A percentile compares a stretch with the other conserved stretches of the same genome.
phyloP scores from a whole-genome alignment of 1,140 invertebrate species.

The Euglossa dilemma region DNA sequence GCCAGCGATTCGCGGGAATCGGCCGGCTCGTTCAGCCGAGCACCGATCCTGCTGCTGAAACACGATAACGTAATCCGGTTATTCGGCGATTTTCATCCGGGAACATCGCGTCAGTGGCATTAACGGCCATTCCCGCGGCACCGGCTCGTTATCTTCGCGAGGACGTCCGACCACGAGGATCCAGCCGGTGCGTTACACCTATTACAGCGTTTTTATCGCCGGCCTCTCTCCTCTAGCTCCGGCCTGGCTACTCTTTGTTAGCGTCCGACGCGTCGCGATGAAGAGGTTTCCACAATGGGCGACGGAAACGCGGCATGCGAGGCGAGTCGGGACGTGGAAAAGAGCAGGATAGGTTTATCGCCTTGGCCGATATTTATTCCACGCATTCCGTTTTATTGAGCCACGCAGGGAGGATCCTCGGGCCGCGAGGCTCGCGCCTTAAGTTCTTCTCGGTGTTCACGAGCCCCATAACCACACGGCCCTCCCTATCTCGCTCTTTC shows the following conservation, averaged over 20 bases:
- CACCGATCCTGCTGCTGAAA: not conserved
- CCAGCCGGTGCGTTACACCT: conserved; percentile 2
- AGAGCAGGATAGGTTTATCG: conserved; percentile 52
- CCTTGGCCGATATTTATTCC: conserved; percentile 56
- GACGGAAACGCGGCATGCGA: not conserved
- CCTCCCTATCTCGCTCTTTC: conserved; percentile 37
- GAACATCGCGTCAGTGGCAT: conserved; percentile 26
- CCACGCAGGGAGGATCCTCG: not conserved
- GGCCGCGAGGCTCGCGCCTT: conserved; percentile 7
- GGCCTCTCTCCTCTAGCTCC: not conserved
- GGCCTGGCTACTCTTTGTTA: not conserved
- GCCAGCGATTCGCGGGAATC: not conserved
- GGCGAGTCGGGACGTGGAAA: not conserved
- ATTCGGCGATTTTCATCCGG: conserved; percentile 35
- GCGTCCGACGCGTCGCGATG: not conserved
- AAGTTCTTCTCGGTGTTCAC: conserved; percentile 41
- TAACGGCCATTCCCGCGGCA: conserved; percentile 6
- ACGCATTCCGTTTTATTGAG: conserved; percentile 63
- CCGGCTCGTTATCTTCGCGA: conserved; percentile 3
- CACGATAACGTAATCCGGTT: conserved; percentile 42
- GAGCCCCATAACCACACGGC: conserved; percentile 37
- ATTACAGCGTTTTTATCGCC: conserved; percentile 23
- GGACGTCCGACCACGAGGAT: not conserved
- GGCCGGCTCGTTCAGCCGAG: not conserved
- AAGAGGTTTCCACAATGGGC: not conserved